Evolutionary conservation across 1,140 invertebrate genomes (phyloP), one percentile per base, ranked within the genome.

Genomic region (Cephus cinctus): DNA sequence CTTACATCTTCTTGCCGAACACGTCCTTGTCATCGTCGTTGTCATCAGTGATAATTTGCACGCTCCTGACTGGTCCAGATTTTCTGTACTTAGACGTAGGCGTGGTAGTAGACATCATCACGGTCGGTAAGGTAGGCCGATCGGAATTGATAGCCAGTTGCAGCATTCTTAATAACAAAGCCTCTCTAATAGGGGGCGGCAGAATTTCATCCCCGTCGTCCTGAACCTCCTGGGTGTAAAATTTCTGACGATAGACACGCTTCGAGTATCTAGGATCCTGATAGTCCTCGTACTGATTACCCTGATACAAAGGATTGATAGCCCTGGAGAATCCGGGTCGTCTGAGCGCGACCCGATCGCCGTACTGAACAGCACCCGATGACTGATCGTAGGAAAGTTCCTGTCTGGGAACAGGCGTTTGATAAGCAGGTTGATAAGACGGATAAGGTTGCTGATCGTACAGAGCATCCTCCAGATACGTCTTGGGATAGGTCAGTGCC

Each of bases 121-220:
- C 45, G 0, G 59, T 61, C 9, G 64, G 41, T 47, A 75, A 61
- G 3, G 79, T 59, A 22, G 80, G 77, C 32, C 79, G 77, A 53
- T 84, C 82, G 1, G 82, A 79, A 57, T 83, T 84, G 40, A 87
- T 86, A 0, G 84, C 85, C 14, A 87, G 56, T 52, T 86, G 82
- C 3, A 87, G 63, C 85, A 87, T 86, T 54, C 84, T 81, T 38
- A 86, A 55, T 4, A 87, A 56, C 14, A 87, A 63, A 51, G 85
- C 84, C 67, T 87, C 86, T 27, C 85, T 69, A 5, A 87, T 81
- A 20, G 85, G 81, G 0, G 82, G 72, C 6, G 85, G 86, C 11
- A 87, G 55, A 54, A 82, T 83, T 53, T 86, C 83, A n/a, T 77
- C 71, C 1, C 48, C 62, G 0, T 76, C 73, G 1, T 75, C 71